Base-by-base conservation (phyloP, 2,888 invertebrate species). In the Macaria liturata region DNA sequence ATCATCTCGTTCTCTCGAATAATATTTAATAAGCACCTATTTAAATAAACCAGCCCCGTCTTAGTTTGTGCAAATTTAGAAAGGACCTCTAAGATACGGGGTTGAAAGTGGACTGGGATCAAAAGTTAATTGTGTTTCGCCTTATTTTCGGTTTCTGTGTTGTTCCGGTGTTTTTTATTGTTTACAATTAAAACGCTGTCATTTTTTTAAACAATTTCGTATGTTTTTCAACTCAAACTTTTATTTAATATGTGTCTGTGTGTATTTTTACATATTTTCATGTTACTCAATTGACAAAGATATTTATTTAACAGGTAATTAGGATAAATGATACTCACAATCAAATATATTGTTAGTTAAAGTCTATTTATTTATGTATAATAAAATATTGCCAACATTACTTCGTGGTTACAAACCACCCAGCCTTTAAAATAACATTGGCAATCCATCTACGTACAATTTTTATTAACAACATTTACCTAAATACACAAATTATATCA, bases 361-460 rank as follows among this genome's bases (percentile, higher is more conserved):
- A 54, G 49, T 43, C 43, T 51, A 64, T 57, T 50, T 59, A 44
- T 46, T 59, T 51, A 54, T 56, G 30, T 51, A 52, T 58, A 61
- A 64, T 62, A 59, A 62, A 62, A 69, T 62, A 65, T 76, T 76
- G 78, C 80, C 80, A 82, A 81, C 79, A 73, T 67, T 72, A 84
- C 81, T 81, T 78, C 78, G 70, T 81, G 81, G 81, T 83, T 82
- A 75, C 57, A 84, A 85, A 72, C 85, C 86, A 83, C 83, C 86
- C 91, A 90, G 90, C 89, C 89, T 74, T 68, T 54, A 79, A 83
- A 85, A 83, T 80, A 75, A 79, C 59, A 74, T 78, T 75, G 77
- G 78, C 83, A 78, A 76, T 69, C 52, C 42, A 54, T 61, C 66
- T 65, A 72, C 68, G 67, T 61, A 53, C 63, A n/a, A n/a, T n/a